Conservation (phyloP, 2,888 invertebrate species). For the Noctua janthe region DNA sequence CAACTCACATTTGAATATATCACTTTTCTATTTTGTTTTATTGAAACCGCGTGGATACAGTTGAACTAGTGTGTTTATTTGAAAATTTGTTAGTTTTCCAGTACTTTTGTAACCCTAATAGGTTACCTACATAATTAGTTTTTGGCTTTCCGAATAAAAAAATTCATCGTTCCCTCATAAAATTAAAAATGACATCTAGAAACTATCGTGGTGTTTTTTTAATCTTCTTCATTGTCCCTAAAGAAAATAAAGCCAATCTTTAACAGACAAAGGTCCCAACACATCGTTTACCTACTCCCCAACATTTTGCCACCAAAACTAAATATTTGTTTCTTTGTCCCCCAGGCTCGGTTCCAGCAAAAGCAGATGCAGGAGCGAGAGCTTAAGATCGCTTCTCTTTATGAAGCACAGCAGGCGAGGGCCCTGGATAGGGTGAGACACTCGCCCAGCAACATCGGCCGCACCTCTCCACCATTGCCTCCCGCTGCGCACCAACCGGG, state of each 20-base stretch:
- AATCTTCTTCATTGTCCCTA: not conserved
- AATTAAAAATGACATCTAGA: not conserved
- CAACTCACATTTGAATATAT: not conserved
- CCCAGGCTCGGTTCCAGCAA: conserved; percentile 95
- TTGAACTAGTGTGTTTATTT: not conserved
- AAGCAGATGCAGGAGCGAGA: conserved; percentile 95
- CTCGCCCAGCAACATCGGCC: conserved; percentile 73
- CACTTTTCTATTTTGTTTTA: not conserved
- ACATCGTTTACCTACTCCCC: not conserved
- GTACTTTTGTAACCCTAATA: not conserved
- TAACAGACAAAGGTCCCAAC: not conserved
- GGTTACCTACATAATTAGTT: not conserved
- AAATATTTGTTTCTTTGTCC: conserved; percentile 60
- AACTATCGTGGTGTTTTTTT: not conserved
- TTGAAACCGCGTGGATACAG: not conserved
- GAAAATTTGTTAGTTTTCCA: not conserved
- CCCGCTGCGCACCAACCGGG: conserved; percentile 79
- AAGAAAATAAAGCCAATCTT: not conserved
- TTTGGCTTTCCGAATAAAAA: not conserved
- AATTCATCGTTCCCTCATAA: not conserved
- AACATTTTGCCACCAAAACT: not conserved
- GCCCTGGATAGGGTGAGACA: conserved; percentile 89
- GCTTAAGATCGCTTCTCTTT: conserved; percentile 92
- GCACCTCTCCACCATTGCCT: conserved; percentile 63
- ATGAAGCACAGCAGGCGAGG: conserved; percentile 92